These are phyloP conservation scores for Typhlichthys eigenmanni DNA, from an alignment of 2,797 vertebrate species.

Conservation along the genomic window DNA sequence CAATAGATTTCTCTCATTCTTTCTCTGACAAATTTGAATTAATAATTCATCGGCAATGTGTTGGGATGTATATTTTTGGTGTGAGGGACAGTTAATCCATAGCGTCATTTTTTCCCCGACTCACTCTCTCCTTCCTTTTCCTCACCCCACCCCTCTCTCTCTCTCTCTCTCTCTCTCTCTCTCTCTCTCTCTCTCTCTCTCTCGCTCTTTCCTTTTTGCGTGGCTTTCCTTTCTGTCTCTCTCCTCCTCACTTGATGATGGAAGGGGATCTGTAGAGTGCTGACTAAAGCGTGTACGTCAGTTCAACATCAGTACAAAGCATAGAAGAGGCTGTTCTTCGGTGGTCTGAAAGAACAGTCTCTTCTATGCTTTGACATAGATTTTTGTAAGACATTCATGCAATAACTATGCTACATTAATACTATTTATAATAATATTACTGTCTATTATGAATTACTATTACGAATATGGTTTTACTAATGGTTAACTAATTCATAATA, in stretches of 20 bases:
- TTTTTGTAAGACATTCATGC: no score
- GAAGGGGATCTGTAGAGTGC: constrained; percentile 58
- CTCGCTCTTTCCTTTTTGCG: constrained; percentile 37
- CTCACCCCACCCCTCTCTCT: constrained; percentile 19
- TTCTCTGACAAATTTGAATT: constrained; percentile 84
- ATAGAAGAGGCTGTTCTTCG: neutral
- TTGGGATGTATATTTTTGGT: constrained; percentile 84
- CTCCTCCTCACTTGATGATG: constrained; percentile 51
- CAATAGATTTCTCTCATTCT: constrained; percentile 82
- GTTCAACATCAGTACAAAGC: no score
- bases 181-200: constrained; percentile 30
- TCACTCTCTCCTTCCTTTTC: constrained; percentile 9
- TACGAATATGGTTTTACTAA: no score
- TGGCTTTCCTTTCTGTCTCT: constrained; percentile 12
- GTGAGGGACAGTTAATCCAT: constrained; percentile 90
- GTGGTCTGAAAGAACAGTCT: no score
- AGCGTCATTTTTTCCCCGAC: constrained; percentile 53
- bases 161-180: constrained; percentile 36
- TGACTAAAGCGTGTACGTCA: constrained; percentile 66
- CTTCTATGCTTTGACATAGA: no score
- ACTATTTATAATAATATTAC: no score
- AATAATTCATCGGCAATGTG: constrained; percentile 85
- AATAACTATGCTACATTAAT: no score
- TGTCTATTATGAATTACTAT: no score
- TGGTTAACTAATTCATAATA: no score